Evolutionary conservation across 35 echinoderm and acorn worm genomes (phyloP), one percentile per base, ranked within the genome.

Genomic region (Chiridota heheva): DNA sequence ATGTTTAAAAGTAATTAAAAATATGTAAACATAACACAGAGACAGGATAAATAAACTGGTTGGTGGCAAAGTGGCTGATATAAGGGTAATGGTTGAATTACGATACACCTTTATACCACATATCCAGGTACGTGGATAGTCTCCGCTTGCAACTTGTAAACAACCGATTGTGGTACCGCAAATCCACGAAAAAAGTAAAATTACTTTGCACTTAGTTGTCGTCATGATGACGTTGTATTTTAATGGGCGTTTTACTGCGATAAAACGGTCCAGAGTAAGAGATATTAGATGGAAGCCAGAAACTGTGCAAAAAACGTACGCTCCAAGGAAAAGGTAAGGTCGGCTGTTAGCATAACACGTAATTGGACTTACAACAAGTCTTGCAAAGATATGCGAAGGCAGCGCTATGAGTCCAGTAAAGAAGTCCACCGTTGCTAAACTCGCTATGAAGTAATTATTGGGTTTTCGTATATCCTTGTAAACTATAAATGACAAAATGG

Each of bases 391-490:
- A 24, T 48, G 58, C 41, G 51, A 29, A 35, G 74, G 74, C 25
- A 78, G 22, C 6, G 74, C 74, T 8, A 78, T 61, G 15, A 78
- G 61, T 41, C 74, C 74, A 4, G 74, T 78, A 2, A 78, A 31
- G 27, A 78, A 61, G 47, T 78, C 75, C 0, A 78, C 47, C 16
- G 62, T 42, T 17, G 75, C 75, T 4, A 78, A 42, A 40, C 75
- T 78, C 12, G 75, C 75, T n/a, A 78, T 78, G 58, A 78, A 78
- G 75, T 78, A 78, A 61, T 78, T 78, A 38, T 78, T 49, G 30
- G 51, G 75, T 13, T 78, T 78, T 1, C 75, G 75, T n/a, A 78
- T 78, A 42, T 78, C 75, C 35, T 3, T 29, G 24, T 78, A 49
- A 25, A 49, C 34, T 29, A 22, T 40, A 31, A 78, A 78, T 32